Base-by-base conservation (phyloP, 1,140 invertebrate genomes). In the Mactra quadrangularis region DNA sequence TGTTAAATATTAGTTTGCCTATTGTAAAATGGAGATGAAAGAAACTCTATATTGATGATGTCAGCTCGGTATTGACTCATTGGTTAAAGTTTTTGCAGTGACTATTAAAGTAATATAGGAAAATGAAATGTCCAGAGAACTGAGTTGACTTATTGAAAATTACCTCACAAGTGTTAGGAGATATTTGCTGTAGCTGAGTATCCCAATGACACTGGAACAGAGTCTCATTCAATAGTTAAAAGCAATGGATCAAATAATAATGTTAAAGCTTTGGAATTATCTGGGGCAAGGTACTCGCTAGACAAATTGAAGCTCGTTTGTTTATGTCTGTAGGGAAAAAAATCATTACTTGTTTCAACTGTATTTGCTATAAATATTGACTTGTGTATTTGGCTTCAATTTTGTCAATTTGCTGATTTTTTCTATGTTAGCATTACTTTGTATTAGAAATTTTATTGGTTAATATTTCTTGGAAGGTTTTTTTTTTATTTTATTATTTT, bases 11-110 rank as follows among this genome's bases (percentile, higher is more conserved):
- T 35, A 66, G 38, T 66, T 41, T 66, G 19, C n/a, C n/a, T n/a
- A n/a, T n/a, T n/a, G 62, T 66, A 66, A 66, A 33, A 45, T n/a
- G n/a, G n/a, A 66, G 62, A 66, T 66, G 45, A 66, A 66, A 41
- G n/a, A 66, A 66, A 38, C 35, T 66, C 62, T 66, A 27, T 66
- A 66, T 66, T 66, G 62, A 66, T 38, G 22, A 7, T 66, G 27
- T 66, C 62, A 45, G 62, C 6, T 38, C 31, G 38, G 19, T 66
- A 66, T 66, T 45, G 62, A 66, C 45, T n/a, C n/a, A n/a, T n/a
- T n/a, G n/a, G n/a, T 66, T 7, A 38, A 66, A 22, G 62, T 66
- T 66, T 38, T 66, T 62, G n/a, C 38, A 41, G 6, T 66, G 62
- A 66, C 62, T 45, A 22, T 55, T 11, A 41, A 15, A 15, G 6